These are phyloP conservation scores for Astyanax mexicanus DNA, from an alignment of 2,797 vertebrate genomes.

Conservation along the genomic window DNA sequence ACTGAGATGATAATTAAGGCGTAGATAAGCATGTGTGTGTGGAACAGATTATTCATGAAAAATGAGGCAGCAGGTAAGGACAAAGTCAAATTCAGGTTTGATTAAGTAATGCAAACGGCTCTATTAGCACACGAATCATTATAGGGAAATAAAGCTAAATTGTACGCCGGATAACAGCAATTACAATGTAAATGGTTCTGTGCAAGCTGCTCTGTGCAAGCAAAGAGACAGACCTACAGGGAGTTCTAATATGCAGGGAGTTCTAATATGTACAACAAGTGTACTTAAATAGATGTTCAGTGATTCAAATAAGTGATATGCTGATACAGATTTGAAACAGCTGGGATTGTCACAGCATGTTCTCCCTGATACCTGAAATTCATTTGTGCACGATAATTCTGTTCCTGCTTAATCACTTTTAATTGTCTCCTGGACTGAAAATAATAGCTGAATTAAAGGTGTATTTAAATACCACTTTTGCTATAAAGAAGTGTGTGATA, in stretches of 20 bases:
- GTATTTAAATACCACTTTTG: too few relatives aligned
- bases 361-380: neutral
- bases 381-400: neutral
- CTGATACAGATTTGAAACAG: neutral
- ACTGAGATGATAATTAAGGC: neutral
- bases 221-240: neutral
- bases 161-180: neutral
- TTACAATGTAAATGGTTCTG: neutral
- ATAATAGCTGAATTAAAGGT: neutral
- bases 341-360: neutral
- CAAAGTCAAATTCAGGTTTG: neutral
- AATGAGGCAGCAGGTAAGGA: neutral
- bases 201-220: neutral
- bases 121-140: neutral
- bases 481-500: neutral
- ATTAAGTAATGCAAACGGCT: neutral
- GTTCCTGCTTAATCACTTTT: neutral
- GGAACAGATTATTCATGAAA: neutral
- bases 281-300: neutral
- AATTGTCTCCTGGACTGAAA: neutral
- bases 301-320: neutral
- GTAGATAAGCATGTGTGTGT: neutral
- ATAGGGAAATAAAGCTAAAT: neutral
- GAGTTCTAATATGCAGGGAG: neutral
- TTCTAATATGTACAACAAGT: neutral